Base-by-base conservation (phyloP, 2,888 invertebrate genomes). In the Dichetophora obliterata region DNA sequence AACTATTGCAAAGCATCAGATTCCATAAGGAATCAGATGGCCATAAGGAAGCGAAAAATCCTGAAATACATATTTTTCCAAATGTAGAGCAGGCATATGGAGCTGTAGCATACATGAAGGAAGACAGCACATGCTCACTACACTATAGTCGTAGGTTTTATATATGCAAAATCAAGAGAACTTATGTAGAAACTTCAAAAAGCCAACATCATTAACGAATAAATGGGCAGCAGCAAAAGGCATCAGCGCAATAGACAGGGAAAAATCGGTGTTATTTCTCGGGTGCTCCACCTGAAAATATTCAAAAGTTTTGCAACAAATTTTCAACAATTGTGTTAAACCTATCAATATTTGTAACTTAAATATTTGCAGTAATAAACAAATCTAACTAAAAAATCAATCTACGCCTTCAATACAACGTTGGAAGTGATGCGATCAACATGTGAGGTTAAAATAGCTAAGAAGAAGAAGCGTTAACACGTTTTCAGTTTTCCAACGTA, bases 361-460 rank as follows among this genome's bases (percentile, higher is more conserved):
- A 24, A 57, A 76, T 66, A 74, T 66, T 14, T 71, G 0, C 66
- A 37, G 19, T 63, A 79, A 73, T 74, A 24, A 43, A n/a, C n/a
- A n/a, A n/a, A 65, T 34, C 2, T 5, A 24, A 24, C 43, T 73
- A 75, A 9, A 76, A 76, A 9, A 75, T 54, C 73, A 78, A 54
- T 66, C 77, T 71, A 3, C 14, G n/a, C 16, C 24, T 69, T 68
- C 43, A 6, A 14, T 14, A 52, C 16, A 54, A 3, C 37, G 68
- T 59, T 73, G 54, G 61, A 65, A 69, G 59, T 48, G 82, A 81
- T 82, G 82, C 83, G 85, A 83, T 84, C 82, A 85, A 83, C 85
- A 87, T 87, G 88, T 87, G 87, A 87, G 87, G 87, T 87, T 88
- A 87, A 85, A 86, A 78, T 82, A 83, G 82, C 82, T 81, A 82